Conservation (phyloP, 2,797 vertebrate species). For the Sebastes hubbsi region DNA sequence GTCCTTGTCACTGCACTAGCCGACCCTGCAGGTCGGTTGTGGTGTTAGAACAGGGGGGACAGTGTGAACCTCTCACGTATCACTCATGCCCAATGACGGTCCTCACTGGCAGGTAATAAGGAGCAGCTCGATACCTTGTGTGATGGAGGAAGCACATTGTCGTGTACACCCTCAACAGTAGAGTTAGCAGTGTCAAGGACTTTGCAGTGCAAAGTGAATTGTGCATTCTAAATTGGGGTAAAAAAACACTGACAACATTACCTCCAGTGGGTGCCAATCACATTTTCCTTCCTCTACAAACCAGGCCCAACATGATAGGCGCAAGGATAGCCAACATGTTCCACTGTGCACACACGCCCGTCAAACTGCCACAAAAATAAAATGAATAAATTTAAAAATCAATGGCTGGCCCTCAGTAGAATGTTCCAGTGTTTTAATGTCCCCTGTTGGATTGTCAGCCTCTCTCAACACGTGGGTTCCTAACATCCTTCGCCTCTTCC, state of each 20-base stretch:
- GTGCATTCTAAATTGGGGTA: background rate
- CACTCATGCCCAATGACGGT: background rate
- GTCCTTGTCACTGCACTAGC: background rate
- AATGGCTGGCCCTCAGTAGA: constrained; percentile 76
- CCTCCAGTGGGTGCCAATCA: constrained; percentile 5
- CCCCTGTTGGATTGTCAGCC: constrained; percentile 64
- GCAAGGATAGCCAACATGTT: background rate
- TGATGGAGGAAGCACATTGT: background rate
- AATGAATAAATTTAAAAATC: constrained; percentile 68
- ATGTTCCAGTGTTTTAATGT: constrained; percentile 72
- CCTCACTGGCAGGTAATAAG: background rate
- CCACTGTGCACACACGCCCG: background rate
- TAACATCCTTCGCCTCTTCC: constrained; percentile 74
- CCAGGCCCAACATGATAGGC: background rate
- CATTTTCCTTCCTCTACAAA: background rate
- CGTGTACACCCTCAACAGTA: background rate
- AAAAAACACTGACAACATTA: background rate
- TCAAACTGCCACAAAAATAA: constrained; percentile 36
- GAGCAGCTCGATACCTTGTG: background rate
- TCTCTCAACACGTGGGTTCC: constrained; percentile 74
- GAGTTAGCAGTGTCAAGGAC: background rate
- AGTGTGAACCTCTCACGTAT: background rate
- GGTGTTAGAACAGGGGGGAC: background rate
- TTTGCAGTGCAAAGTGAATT: background rate
- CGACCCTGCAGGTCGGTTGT: background rate